Conservation (phyloP, 1,140 invertebrate species). For the Vollenhovia emeryi region DNA sequence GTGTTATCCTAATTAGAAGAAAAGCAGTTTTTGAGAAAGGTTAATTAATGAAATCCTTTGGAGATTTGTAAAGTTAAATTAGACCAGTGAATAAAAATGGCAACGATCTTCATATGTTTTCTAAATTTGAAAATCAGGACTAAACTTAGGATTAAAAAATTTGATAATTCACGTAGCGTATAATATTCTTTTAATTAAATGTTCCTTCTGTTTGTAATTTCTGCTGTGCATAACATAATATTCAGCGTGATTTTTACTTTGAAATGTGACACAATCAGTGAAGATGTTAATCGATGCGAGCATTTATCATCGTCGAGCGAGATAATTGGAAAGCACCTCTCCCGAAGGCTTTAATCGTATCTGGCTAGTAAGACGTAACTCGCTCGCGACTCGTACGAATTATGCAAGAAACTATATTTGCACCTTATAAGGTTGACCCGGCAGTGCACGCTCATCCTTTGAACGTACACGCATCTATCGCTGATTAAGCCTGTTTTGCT, state of each 20-base stretch:
- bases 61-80: neutral
- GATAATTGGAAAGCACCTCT: conserved; percentile 65
- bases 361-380: conserved; percentile 56
- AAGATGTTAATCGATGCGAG: conserved; percentile 5
- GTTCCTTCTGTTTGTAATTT: neutral
- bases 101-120: neutral
- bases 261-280: neutral
- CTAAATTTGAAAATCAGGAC: neutral
- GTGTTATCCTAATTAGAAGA: neutral
- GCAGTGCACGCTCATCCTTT: neutral
- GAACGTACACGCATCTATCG: neutral
- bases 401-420: conserved; percentile 64
- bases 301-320: conserved; percentile 39
- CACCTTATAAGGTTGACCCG: conserved; percentile 27
- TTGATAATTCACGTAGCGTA: neutral
- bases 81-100: neutral
- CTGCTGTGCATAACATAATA: neutral
- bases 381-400: conserved; percentile 13
- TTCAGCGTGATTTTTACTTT: neutral
- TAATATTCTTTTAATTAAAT: neutral
- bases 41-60: neutral
- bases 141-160: neutral
- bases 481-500: conserved; percentile 40
- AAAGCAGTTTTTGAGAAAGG: neutral
- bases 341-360: conserved; percentile 25